Conservation (phyloP, 2,797 vertebrate species). For the Bradypodion pumilum region DNA sequence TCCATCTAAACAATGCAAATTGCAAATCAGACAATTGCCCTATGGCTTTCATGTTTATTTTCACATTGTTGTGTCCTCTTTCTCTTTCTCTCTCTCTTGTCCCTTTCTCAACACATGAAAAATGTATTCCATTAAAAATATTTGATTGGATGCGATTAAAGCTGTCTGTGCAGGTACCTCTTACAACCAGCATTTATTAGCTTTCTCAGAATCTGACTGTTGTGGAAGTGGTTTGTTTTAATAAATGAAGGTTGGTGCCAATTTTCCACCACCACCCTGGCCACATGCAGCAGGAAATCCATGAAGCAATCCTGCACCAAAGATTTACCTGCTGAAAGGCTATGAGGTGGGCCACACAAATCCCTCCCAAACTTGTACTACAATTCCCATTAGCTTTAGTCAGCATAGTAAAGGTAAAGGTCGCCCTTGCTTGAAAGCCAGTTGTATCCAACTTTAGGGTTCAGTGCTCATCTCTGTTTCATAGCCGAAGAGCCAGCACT, state of each 20-base stretch:
- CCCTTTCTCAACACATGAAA: slow-evolving; percentile 47
- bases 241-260: background rate
- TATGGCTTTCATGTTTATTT: slow-evolving; percentile 55
- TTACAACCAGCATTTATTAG: slow-evolving; percentile 21
- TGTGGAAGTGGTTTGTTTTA: slow-evolving; percentile 27
- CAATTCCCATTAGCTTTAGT: no score
- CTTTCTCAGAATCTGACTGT: slow-evolving; percentile 28
- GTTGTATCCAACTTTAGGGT: no score
- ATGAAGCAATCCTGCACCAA: background rate
- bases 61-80: slow-evolving; percentile 39
- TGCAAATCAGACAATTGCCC: slow-evolving; percentile 54
- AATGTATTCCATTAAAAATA: slow-evolving; percentile 40
- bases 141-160: slow-evolving; percentile 51
- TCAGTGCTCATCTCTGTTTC: no score
- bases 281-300: background rate
- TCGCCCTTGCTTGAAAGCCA: no score
- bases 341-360: no score
- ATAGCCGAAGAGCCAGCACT: no score
- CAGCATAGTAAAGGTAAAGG: no score
- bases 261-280: background rate
- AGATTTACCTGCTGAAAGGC: background rate
- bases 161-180: slow-evolving; percentile 46
- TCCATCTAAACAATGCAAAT: slow-evolving; percentile 53
- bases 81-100: slow-evolving; percentile 55
- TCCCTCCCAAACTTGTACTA: no score